Evolutionary conservation across 2,113 vertebrate species (phyloP).

Genomic region (Meriones unguiculatus): DNA sequence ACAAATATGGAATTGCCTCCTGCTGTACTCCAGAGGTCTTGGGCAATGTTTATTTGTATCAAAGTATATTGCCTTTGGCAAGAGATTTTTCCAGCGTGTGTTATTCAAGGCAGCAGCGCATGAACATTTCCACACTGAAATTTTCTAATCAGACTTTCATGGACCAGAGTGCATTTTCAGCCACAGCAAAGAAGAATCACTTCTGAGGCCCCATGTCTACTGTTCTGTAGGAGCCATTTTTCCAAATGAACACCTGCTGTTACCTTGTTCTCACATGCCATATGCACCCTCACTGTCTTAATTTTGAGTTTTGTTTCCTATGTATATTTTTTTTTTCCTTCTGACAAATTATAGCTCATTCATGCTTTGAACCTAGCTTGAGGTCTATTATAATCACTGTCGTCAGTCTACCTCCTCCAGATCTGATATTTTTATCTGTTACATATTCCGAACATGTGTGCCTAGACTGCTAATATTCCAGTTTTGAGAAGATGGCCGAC

Average conservation of each 20-base stretch:
- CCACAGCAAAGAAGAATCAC: neutral
- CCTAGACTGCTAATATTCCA: neutral
- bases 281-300: neutral
- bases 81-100: constrained; percentile 57
- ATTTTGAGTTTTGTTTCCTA: neutral
- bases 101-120: constrained; percentile 56
- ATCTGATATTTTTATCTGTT: neutral
- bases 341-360: neutral
- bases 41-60: constrained; percentile 55
- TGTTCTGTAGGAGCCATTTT: neutral
- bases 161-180: constrained; percentile 25
- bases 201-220: neutral
- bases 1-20: constrained; percentile 4
- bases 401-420: neutral
- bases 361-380: neutral
- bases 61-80: constrained; percentile 62
- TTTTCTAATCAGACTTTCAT: constrained; percentile 50
- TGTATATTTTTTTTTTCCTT: neutral
- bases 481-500: neutral
- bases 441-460: neutral
- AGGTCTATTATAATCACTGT: neutral
- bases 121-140: constrained; percentile 68
- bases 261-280: neutral
- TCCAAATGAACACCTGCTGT: neutral
- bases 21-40: neutral